Evolutionary conservation across 2,113 vertebrate species (phyloP).

Genomic region (Passer domesticus): DNA sequence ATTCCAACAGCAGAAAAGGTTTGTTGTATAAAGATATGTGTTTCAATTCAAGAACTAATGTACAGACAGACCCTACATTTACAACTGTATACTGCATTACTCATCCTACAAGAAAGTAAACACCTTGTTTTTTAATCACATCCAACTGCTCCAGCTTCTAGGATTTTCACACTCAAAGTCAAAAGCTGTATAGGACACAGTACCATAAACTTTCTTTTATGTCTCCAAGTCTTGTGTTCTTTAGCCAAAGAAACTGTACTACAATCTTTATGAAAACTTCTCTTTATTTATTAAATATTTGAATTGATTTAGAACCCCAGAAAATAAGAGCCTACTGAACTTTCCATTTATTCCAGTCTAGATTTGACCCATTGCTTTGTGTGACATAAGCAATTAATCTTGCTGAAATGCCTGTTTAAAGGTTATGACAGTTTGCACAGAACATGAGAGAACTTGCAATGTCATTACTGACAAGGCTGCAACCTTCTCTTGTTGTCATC

Average conservation of each 20-base stretch:
- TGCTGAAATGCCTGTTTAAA: not conserved
- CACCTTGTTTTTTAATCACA: not conserved
- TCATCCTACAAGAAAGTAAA: not conserved
- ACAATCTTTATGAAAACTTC: not conserved
- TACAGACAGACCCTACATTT: not conserved
- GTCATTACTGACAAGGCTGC: conserved; percentile 19
- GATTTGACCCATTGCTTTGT: not conserved
- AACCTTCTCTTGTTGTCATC: conserved; percentile 30
- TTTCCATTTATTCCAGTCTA: not conserved
- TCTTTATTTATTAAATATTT: not conserved
- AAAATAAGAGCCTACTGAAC: not conserved
- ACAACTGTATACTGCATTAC: not conserved
- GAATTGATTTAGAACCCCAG: not conserved
- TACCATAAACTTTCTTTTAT: not conserved
- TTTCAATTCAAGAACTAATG: not conserved
- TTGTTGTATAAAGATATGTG: not conserved
- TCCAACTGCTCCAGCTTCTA: not conserved
- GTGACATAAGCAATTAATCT: not conserved
- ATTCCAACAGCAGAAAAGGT: not conserved
- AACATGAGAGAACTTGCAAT: not conserved
- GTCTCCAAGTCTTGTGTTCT: not conserved
- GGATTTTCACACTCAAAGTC: not conserved
- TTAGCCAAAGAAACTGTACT: not conserved
- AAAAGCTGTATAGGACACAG: not conserved
- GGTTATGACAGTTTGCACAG: conserved; percentile 22